Conservation (phyloP, 2,888 invertebrate genomes). For the Drosophila kokeensis region DNA sequence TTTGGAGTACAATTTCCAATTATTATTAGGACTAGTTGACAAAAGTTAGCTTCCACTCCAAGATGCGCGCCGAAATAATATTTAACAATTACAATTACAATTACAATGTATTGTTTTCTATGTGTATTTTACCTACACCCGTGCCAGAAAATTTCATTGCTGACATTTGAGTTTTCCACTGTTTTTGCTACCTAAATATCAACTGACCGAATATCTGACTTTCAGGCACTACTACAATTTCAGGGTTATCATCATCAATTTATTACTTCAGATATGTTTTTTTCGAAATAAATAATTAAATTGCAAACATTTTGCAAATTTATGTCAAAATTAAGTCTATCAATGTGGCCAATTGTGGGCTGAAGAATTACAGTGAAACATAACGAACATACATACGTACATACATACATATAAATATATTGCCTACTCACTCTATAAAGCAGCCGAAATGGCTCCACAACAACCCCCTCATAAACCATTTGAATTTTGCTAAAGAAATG, state of each 20-base stretch:
- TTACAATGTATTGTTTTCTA: not conserved
- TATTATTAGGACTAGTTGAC: not conserved
- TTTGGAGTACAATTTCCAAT: not conserved
- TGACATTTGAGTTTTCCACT: not conserved
- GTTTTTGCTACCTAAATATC: not conserved
- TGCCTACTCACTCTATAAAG: not conserved
- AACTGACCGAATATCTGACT: not conserved
- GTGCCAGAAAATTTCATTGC: not conserved
- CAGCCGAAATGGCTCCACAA: slow-evolving; percentile 11
- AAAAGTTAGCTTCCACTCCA: not conserved
- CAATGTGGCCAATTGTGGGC: slow-evolving; percentile 2
- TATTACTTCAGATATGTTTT: not conserved
- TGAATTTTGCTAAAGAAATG: slow-evolving; percentile 47
- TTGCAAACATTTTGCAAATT: not conserved
- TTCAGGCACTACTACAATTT: not conserved
- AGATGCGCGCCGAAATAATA: not conserved
- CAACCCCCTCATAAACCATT: slow-evolving; percentile 38
- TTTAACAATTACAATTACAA: not conserved
- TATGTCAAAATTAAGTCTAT: not conserved
- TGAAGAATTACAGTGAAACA: slow-evolving; percentile 65
- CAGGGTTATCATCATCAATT: not conserved
- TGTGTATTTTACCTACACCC: not conserved
- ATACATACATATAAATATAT: not conserved
- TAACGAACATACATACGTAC: not conserved
- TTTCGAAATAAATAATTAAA: not conserved